Evolutionary conservation across 2,888 invertebrate species (phyloP).

Genomic region (Dasysyrphus albostriatus): DNA sequence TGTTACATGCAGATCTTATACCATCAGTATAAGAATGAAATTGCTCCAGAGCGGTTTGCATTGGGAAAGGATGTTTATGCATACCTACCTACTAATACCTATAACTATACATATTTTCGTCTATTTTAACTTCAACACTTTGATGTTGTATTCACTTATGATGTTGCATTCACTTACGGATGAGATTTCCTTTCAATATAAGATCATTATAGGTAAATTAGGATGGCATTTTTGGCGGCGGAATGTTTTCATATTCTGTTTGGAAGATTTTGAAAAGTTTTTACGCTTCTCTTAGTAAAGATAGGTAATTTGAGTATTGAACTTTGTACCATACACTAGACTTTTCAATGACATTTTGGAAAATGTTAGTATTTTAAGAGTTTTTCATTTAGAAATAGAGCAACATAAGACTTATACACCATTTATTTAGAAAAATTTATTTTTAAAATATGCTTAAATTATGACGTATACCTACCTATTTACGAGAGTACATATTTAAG

Average conservation of each 20-base stretch:
- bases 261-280: background rate
- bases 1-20: conserved; percentile 16
- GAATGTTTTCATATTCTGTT: background rate
- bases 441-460: too few species aligned
- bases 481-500: too few species aligned
- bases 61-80: conserved; percentile 7
- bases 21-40: background rate
- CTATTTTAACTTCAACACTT: conserved; percentile 1
- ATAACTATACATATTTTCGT: background rate
- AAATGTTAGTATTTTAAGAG: too few species aligned
- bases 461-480: too few species aligned
- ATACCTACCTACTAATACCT: too few species aligned
- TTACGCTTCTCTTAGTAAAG: background rate
- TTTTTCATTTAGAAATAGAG: too few species aligned
- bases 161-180: conserved; percentile 50
- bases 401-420: too few species aligned
- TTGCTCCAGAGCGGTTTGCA: conserved; percentile 18
- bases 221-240: background rate
- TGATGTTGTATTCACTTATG: conserved; percentile 52
- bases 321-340: background rate
- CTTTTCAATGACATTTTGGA: too few species aligned
- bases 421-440: too few species aligned
- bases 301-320: background rate
- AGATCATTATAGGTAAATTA: conserved; percentile 22
- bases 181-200: conserved; percentile 40